Evolutionary conservation across 2,888 invertebrate species (phyloP).

Genomic region (Cepaea hortensis): DNA sequence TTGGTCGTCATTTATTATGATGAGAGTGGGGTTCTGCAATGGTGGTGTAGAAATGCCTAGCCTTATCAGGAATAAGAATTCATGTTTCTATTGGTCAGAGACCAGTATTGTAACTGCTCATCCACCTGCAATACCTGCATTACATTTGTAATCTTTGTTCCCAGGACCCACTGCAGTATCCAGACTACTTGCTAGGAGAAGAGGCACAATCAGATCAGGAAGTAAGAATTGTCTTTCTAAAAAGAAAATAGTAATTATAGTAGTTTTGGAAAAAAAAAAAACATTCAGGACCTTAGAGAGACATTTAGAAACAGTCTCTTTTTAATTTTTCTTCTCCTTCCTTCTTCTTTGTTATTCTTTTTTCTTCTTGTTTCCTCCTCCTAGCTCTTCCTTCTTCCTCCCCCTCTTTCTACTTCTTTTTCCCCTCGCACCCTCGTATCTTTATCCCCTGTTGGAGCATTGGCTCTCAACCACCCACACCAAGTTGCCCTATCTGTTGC

Average conservation of each 20-base stretch:
- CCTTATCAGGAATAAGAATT: too few species aligned
- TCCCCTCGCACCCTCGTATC: not conserved
- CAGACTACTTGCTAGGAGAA: not conserved
- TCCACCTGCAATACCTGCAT: not conserved
- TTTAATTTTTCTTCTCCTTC: too few species aligned
- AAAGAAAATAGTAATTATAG: too few species aligned
- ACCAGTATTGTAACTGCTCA: not conserved
- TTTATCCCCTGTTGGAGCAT: too few species aligned
- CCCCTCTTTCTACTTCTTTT: too few species aligned
- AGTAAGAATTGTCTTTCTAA: not conserved
- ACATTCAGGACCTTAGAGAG: not conserved
- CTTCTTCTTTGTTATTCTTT: not conserved
- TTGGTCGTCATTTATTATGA: too few species aligned
- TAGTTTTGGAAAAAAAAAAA: too few species aligned
- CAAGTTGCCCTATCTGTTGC: too few species aligned
- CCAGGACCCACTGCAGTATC: slow-evolving; percentile 36
- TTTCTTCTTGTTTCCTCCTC: not conserved
- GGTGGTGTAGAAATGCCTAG: too few species aligned
- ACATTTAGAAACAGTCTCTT: not conserved
- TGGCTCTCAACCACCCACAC: too few species aligned
- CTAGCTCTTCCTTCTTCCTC: too few species aligned
- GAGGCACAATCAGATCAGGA: not conserved
- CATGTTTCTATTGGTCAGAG: not conserved
- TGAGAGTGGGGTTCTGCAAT: too few species aligned
- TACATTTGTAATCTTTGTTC: not conserved